A percentile compares a stretch with the other conserved stretches of the same genome.
Conservation (phyloP, 2,113 vertebrate species). For the Dromas ardeola region DNA sequence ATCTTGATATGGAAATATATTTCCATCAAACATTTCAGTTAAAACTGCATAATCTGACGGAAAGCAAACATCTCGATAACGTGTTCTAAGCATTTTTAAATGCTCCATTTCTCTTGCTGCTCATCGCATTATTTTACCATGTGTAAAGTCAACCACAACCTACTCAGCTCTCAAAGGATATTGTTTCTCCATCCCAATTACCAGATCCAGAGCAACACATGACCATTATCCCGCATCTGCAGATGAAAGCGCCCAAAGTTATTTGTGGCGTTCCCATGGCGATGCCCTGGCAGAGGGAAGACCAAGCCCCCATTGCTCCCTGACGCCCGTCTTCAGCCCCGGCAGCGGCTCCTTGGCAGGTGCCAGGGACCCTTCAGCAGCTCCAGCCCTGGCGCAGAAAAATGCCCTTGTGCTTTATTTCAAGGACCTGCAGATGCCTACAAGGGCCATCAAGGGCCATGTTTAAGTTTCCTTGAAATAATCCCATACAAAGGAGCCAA, state of each 20-base stretch:
- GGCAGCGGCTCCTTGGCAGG: background rate
- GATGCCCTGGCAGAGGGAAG: background rate
- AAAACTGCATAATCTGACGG: background rate
- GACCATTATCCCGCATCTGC: background rate
- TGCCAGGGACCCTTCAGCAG: background rate
- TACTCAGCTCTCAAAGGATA: background rate
- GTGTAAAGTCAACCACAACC: background rate
- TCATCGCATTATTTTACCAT: background rate
- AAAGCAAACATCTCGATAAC: conserved; percentile 24
- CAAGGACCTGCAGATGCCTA: background rate
- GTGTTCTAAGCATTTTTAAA: background rate
- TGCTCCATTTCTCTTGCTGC: background rate
- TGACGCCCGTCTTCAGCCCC: background rate
- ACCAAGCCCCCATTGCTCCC: background rate
- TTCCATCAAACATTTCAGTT: conserved; percentile 34
- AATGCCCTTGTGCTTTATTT: fast-evolving
- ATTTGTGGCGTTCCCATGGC: background rate
- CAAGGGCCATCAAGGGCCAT: fast-evolving
- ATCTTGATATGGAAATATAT: conserved; percentile 41
- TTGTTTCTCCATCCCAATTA: background rate
- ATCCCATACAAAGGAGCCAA: background rate
- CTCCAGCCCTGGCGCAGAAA: background rate
- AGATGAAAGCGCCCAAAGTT: background rate
- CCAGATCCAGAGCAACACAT: background rate
- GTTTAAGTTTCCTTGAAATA: background rate